Evolutionary conservation across 2,888 invertebrate genomes (phyloP).

Genomic region (Halictus quadricinctus): DNA sequence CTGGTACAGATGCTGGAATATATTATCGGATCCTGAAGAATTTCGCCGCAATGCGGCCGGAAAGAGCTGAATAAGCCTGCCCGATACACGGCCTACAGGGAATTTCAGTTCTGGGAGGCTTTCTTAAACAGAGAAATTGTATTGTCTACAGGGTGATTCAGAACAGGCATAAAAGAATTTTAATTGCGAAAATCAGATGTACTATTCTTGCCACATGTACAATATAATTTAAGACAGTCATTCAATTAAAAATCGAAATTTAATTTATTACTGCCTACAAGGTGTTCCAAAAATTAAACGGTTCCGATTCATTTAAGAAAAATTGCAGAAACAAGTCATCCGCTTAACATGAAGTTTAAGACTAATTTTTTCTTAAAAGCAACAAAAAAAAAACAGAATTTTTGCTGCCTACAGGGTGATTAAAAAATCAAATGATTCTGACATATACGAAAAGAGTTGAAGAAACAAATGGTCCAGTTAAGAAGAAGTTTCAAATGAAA

Average conservation of each 20-base stretch:
- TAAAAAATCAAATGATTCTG: neutral
- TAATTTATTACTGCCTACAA: neutral
- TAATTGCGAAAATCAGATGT: no score
- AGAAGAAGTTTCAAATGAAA: neutral
- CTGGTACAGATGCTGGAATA: neutral
- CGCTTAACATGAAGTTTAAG: no score
- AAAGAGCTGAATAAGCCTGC: neutral
- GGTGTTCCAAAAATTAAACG: neutral
- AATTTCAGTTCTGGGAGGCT: neutral
- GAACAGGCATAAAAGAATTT: no score
- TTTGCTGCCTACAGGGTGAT: neutral
- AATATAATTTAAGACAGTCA: no score
- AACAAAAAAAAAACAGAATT: no score
- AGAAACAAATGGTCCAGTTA: neutral
- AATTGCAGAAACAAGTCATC: no score
- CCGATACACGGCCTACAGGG: neutral
- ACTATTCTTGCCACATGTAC: no score
- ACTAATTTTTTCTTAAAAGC: no score
- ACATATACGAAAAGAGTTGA: neutral
- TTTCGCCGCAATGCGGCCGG: constrained; percentile 40
- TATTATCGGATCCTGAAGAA: constrained; percentile 12
- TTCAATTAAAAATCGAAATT: no score
- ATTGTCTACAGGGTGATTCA: no score
- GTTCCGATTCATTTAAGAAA: neutral
- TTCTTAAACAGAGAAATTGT: neutral